Percentiles rank a stretch among this genome's conserved stretches.
Evolutionary conservation across 2,888 invertebrate species (phyloP).

Genomic region (Rugalucina vietnamica): DNA sequence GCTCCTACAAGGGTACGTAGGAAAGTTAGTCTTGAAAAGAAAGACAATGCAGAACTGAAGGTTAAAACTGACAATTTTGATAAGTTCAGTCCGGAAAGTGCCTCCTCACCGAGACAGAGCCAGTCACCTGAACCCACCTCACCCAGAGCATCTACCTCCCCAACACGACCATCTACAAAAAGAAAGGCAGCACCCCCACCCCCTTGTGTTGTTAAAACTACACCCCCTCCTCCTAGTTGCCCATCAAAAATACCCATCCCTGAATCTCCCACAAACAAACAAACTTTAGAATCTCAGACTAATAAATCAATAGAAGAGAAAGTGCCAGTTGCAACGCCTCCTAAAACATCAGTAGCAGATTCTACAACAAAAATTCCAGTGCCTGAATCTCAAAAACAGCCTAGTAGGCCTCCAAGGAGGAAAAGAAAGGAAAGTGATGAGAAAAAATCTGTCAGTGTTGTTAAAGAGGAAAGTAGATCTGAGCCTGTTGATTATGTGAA

Average conservation of each 20-base stretch:
- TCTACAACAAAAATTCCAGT: constrained; percentile 29
- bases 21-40: constrained; percentile 21
- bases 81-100: constrained; percentile 53
- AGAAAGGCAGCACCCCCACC: constrained; percentile 72
- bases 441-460: constrained; percentile 50
- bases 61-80: constrained; percentile 52
- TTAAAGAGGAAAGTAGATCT: constrained; percentile 43
- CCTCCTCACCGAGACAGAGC: constrained; percentile 49
- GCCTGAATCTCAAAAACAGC: constrained; percentile 52
- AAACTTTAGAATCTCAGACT: too few relatives aligned
- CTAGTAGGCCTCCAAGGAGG: constrained; percentile 60
- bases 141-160: constrained; percentile 53
- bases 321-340: too few relatives aligned
- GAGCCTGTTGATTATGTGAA: constrained; percentile 39
- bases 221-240: constrained; percentile 36
- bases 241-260: constrained; percentile 37
- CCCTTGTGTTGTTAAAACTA: constrained; percentile 19
- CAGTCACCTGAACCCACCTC: constrained; percentile 36
- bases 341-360: constrained; percentile 52
- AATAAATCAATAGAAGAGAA: too few relatives aligned
- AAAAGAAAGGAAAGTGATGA: constrained; percentile 55
- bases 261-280: too few relatives aligned
- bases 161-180: constrained; percentile 67
- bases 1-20: constrained; percentile 30
- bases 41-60: constrained; percentile 33